A percentile compares a stretch with the other conserved stretches of the same genome.
Evolutionary conservation across 2,888 invertebrate species (phyloP).

Genomic region (Cantharis rufa): DNA sequence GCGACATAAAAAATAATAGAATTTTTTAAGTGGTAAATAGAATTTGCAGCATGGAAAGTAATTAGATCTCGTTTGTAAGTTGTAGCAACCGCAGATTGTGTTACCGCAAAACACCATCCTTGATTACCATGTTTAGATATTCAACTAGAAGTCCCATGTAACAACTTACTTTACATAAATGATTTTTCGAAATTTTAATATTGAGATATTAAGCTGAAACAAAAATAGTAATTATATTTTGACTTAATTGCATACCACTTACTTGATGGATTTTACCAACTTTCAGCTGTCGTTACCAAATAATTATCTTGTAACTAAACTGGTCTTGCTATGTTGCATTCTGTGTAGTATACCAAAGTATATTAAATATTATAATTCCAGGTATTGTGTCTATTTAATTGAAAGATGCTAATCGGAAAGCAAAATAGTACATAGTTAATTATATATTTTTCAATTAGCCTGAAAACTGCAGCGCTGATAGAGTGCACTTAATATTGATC

Average conservation of each 20-base stretch:
- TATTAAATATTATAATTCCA: not conserved
- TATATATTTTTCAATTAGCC: constrained; percentile 3
- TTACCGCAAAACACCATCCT: constrained; percentile 1
- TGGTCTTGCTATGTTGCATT: not conserved
- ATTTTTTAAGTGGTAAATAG: constrained; percentile 13
- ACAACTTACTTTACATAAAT: not conserved
- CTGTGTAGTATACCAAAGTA: not conserved
- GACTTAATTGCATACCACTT: constrained; percentile 3
- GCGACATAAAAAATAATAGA: not conserved
- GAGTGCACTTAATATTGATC: not conserved
- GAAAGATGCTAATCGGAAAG: constrained; percentile 9
- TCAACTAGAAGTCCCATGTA: not conserved
- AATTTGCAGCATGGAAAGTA: constrained; percentile 15
- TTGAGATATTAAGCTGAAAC: not conserved
- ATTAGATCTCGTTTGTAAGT: constrained; percentile 14
- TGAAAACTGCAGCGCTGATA: not conserved
- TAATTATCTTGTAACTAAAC: constrained; percentile 2
- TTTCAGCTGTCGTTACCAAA: not conserved
- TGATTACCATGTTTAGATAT: not conserved
- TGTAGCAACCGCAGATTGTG: constrained; percentile 11
- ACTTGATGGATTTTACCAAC: constrained; percentile 7
- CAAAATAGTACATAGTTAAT: not conserved
- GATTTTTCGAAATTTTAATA: not conserved
- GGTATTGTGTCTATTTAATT: constrained; percentile 14
- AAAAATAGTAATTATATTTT: constrained; percentile 7